phyloP scores from a whole-genome alignment of 2,888 invertebrate species.

The Lepidochrysops patricia region DNA sequence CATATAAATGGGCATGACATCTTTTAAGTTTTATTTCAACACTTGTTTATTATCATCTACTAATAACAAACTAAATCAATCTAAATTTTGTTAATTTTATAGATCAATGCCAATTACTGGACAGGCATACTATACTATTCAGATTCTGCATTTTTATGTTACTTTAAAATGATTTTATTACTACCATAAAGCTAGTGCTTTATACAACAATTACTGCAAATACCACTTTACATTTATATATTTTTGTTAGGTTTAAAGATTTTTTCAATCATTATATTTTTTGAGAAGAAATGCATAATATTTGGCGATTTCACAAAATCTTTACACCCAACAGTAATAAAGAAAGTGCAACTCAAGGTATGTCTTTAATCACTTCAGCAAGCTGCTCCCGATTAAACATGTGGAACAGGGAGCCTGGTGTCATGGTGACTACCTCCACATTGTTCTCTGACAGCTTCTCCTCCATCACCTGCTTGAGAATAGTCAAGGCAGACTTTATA shows the following conservation, averaged over 20 bases:
- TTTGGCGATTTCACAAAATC: slow-evolving; percentile 3
- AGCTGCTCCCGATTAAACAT: slow-evolving; percentile 94
- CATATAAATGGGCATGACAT: too few relatives aligned
- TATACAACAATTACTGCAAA: slow-evolving; percentile 56
- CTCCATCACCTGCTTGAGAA: slow-evolving; percentile 99
- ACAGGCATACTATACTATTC: too few relatives aligned
- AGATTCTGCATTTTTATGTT: too few relatives aligned
- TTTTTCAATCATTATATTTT: background rate
- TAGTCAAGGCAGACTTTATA: slow-evolving; percentile 90
- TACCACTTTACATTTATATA: slow-evolving; percentile 37
- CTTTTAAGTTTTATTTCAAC: too few relatives aligned
- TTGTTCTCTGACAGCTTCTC: slow-evolving; percentile 97
- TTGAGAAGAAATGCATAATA: background rate
- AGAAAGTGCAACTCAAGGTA: slow-evolving; percentile 66
- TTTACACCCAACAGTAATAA: slow-evolving; percentile 23
- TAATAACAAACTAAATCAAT: too few relatives aligned
- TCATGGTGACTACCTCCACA: slow-evolving; percentile 97
- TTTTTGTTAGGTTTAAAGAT: slow-evolving; percentile 3
- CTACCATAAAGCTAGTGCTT: too few relatives aligned
- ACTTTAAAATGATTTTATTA: background rate
- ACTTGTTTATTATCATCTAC: too few relatives aligned
- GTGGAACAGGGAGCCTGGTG: slow-evolving; percentile 86
- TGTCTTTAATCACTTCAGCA: slow-evolving; percentile 88
- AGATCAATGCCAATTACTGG: too few relatives aligned
- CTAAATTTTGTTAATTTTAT: too few relatives aligned